A percentile compares a stretch with the other conserved stretches of the same genome.
Evolutionary conservation across 2,888 invertebrate species (phyloP).

Genomic region (Oasisia sp.): DNA sequence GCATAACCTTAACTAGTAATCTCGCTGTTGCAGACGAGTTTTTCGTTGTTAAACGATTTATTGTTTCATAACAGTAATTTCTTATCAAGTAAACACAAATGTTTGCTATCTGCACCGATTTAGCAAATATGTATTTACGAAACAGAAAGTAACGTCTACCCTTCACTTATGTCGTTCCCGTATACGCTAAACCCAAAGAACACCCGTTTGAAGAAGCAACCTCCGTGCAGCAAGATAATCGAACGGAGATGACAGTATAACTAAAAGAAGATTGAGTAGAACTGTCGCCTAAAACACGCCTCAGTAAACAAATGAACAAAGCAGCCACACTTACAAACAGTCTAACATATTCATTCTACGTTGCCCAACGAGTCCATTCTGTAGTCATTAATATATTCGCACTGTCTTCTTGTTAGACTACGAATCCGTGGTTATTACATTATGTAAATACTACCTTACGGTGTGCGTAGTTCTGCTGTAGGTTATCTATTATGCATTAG

Average conservation of each 20-base stretch:
- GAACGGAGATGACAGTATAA: background rate
- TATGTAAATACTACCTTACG: no score
- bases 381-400: background rate
- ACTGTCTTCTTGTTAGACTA: background rate
- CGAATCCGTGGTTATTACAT: no score
- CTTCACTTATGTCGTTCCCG: no score
- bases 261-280: background rate
- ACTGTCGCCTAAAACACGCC: background rate
- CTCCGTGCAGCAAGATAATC: background rate
- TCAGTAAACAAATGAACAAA: background rate
- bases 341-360: background rate
- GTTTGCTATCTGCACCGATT: no score
- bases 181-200: background rate
- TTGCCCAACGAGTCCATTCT: background rate
- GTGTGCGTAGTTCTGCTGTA: no score
- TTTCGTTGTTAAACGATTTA: no score
- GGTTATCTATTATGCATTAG: no score
- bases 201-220: background rate
- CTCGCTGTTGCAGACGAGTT: background rate
- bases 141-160: no score
- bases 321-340: background rate
- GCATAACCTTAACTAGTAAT: background rate
- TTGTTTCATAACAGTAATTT: no score
- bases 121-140: no score
- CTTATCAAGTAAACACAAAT: no score